Base-by-base conservation (phyloP, 1,140 invertebrate species). In the Archegozetes longisetosus region DNA sequence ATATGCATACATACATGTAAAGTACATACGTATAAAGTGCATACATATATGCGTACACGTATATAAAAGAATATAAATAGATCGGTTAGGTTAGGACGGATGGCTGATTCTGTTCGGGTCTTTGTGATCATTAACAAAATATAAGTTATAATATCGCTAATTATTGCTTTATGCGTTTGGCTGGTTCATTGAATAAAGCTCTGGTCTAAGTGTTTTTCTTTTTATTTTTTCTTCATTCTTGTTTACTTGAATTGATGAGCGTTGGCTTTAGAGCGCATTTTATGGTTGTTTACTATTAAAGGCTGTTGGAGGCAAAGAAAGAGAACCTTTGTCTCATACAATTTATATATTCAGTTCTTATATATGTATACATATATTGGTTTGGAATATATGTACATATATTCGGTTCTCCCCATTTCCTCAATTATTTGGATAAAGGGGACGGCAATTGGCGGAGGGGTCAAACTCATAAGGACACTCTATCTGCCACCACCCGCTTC, bases 261-360 rank as follows among this genome's bases (percentile, higher is more conserved):
- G 32, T 40, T 40, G 6, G n/a, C 50, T 25, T 51, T 20, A 51
- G 4, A 22, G n/a, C n/a, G 50, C 50, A 26, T 51, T 51, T 51
- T 51, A 51, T 51, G 50, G 50, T 51, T 51, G 50, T 51, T 51
- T 51, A 51, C 50, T 25, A 51, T 51, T 25, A 26, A 51, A 51
- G 50, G 24, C 20, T 6, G 20, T n/a, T 13, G n/a, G 20, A 51
- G 6, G n/a, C 4, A 51, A 51, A 51, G 50, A 51, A 51, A 51
- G 50, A n/a, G 24, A 51, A 51, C 20, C 50, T 51, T 51, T 51
- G 50, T 51, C 50, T 51, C 50, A 22, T 9, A 22, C 24, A 20
- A 51, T 51, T 9, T 51, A 51, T 51, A 22, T 25, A 20, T 22
- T 9, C 20, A 26, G 4, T 9, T 51, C 4, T n/a, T 51, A 12